These are phyloP conservation scores for Gallinago jamesoni DNA, from an alignment of 2,113 vertebrate species.

Conservation along the genomic window DNA sequence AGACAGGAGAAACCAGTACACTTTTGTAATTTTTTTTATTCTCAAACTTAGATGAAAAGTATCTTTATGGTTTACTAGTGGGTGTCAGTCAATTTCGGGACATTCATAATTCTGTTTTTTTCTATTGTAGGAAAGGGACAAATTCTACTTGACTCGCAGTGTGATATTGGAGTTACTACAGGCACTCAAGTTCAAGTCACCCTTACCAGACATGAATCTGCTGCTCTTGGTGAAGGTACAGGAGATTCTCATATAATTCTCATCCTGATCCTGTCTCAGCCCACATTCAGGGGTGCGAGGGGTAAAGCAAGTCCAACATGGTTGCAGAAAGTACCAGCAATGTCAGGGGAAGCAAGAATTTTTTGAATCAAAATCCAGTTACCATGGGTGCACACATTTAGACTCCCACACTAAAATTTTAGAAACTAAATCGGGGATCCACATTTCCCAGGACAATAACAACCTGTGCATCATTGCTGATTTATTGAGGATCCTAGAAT, in stretches of 20 bases:
- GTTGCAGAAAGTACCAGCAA: not conserved
- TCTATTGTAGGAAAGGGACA: constrained; percentile 91
- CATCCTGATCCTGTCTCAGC: not conserved
- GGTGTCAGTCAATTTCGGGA: not conserved
- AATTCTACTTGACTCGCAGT: constrained; percentile 96
- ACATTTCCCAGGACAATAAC: not conserved
- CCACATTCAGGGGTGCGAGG: not conserved
- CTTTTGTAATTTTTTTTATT: not conserved
- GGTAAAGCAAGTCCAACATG: not conserved
- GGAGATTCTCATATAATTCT: not conserved
- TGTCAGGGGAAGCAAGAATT: not conserved
- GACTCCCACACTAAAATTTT: not conserved
- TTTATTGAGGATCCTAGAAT: not conserved
- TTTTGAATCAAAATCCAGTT: not conserved
- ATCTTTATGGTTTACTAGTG: not conserved
- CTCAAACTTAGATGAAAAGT: not conserved
- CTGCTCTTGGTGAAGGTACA: constrained; percentile 95
- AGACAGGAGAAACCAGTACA: not conserved
- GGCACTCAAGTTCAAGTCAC: constrained; percentile 96
- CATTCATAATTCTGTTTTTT: not conserved
- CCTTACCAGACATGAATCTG: constrained; percentile 94
- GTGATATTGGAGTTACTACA: constrained; percentile 96
- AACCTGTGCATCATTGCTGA: not conserved
- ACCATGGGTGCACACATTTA: not conserved
- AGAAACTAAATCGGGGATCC: not conserved